Conservation (phyloP, 2,113 vertebrate species). For the Alethe castanea region DNA sequence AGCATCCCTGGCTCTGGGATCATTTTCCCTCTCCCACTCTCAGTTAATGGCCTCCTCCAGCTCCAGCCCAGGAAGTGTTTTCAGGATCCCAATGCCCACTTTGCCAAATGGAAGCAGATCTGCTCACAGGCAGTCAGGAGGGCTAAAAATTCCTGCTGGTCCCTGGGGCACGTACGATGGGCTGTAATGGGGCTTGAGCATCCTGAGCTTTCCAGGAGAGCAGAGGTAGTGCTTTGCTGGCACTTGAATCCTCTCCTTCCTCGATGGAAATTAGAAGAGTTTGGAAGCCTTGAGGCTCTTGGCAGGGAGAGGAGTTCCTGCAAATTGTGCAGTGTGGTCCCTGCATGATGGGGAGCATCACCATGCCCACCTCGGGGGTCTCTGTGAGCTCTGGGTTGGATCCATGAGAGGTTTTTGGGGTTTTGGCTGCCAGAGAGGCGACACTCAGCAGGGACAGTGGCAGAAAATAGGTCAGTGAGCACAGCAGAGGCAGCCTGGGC, state of each 20-base stretch:
- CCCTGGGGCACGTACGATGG: not conserved
- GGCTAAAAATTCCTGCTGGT: not conserved
- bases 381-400: not conserved
- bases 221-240: not conserved
- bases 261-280: not conserved
- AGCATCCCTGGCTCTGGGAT: rapidly evolving
- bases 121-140: not conserved
- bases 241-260: not conserved
- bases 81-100: not conserved
- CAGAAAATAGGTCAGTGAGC: conserved; percentile 40
- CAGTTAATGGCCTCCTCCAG: not conserved
- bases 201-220: not conserved
- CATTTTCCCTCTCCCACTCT: not conserved
- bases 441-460: not conserved
- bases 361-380: not conserved
- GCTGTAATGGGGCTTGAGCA: not conserved
- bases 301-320: not conserved
- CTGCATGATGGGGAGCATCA: rapidly evolving
- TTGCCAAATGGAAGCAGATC: not conserved
- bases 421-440: not conserved
- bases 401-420: not conserved
- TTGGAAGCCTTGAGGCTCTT: not conserved
- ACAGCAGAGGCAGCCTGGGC: not conserved
- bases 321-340: rapidly evolving
- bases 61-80: not conserved